A percentile compares a stretch with the other conserved stretches of the same genome.
Conservation (phyloP, 2,888 invertebrate genomes). For the Gymnosoma rotundatum region DNA sequence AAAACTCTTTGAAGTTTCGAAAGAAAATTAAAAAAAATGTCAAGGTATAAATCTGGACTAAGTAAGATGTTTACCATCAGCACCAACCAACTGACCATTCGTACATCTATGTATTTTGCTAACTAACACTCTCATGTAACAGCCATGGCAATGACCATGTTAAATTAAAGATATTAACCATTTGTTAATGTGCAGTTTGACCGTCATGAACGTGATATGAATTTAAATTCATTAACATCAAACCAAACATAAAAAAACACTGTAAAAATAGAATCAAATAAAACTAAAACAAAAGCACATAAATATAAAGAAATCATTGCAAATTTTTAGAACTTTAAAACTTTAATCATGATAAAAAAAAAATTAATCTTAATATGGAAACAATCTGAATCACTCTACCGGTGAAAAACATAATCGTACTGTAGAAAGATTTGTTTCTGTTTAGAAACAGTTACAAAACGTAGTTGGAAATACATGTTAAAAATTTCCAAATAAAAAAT, state of each 20-base stretch:
- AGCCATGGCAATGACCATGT: constrained; percentile 31
- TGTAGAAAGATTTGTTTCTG: neutral
- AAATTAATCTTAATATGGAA: neutral
- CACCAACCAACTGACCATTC: constrained; percentile 1
- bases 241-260: neutral
- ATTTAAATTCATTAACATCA: constrained; percentile 18
- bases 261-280: constrained; percentile 32
- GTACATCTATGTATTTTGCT: no score
- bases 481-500: constrained; percentile 10
- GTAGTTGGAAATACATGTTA: neutral
- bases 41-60: no score
- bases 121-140: neutral
- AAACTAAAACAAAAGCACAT: constrained; percentile 1
- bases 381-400: constrained; percentile 34
- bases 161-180: constrained; percentile 23
- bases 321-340: constrained; percentile 32
- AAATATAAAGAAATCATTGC: constrained; percentile 14
- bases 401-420: neutral
- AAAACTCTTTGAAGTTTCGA: no score
- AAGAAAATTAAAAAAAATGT: no score
- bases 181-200: constrained; percentile 22
- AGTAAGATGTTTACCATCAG: neutral
- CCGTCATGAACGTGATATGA: constrained; percentile 53
- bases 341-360: constrained; percentile 35
- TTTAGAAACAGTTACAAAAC: constrained; percentile 45